phyloP scores from a whole-genome alignment of 1,140 invertebrate genomes.

The Geopemphigus sp. region DNA sequence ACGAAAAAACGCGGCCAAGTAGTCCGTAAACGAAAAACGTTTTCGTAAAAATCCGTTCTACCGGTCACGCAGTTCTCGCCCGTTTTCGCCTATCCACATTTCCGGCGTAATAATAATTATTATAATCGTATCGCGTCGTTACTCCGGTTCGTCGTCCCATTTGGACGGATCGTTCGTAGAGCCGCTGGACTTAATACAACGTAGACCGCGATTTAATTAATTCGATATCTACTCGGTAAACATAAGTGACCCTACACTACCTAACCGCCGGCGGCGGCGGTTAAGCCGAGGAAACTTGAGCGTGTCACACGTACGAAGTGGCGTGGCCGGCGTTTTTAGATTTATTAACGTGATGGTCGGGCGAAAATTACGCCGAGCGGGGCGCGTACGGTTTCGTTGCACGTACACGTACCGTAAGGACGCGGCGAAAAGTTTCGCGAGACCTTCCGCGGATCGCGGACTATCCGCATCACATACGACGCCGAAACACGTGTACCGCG shows the following conservation, averaged over 20 bases:
- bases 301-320: slow-evolving; percentile 5
- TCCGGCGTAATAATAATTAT: too few species aligned
- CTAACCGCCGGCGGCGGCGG: too few species aligned
- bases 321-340: not conserved
- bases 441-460: not conserved
- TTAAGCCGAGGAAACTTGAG: slow-evolving; percentile 7
- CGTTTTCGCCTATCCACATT: too few species aligned
- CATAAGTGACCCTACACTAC: slow-evolving; percentile 24
- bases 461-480: not conserved
- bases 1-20: too few species aligned
- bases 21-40: too few species aligned
- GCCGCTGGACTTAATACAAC: too few species aligned
- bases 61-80: too few species aligned
- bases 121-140: too few species aligned
- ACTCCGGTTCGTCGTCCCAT: too few species aligned
- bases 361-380: slow-evolving; percentile 26
- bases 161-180: too few species aligned
- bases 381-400: not conserved
- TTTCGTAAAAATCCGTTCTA: too few species aligned
- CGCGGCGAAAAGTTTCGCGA: slow-evolving; percentile 18
- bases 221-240: slow-evolving; percentile 12
- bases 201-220: slow-evolving; percentile 14
- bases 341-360: slow-evolving; percentile 26
- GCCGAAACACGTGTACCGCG: not conserved
- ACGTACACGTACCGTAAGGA: too few species aligned